Base-by-base conservation (phyloP, 2,888 invertebrate species). In the Tenthredo notha region DNA sequence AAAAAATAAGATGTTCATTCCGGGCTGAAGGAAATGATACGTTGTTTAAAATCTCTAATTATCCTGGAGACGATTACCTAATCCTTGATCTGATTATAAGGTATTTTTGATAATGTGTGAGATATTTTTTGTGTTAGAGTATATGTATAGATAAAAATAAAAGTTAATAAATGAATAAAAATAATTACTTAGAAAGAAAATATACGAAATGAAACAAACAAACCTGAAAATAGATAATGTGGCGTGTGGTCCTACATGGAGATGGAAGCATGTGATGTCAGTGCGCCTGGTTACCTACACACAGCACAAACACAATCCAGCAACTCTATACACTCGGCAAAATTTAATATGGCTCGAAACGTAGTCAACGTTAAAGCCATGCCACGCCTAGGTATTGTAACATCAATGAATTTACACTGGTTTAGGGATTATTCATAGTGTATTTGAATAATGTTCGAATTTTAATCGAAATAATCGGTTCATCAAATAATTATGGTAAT, bases 221-320 rank as follows among this genome's bases (percentile, higher is more conserved):
- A 93, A 93, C 93, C 94, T 94, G 91, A 89, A 88, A 87, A 90
- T 91, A 88, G 88, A 90, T 90, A 90, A 90, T 90, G 89, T 91
- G 91, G 89, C 89, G 90, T 90, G 91, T 90, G 88, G 90, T 92
- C 92, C 91, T 92, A 92, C 88, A 91, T 90, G 90, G 90, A 87
- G 89, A 91, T 90, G 90, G 89, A 91, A 92, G 91, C 91, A 91
- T 90, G 89, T 91, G 90, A 88, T 83, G 90, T 92, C 92, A 92
- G 90, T 92, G 92, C 89, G 92, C 90, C 92, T 92, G 92, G 92
- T 92, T 92, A 92, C 92, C 92, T 92, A 92, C 89, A 92, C 92
- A 92, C 90, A 92, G 90, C 91, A 92, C 91, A 92, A 92, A 92
- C 90, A 90, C 90, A 90, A 89, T 92, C 91, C 91, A 92, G 91